phyloP scores from a whole-genome alignment of 2,888 invertebrate species.

The Deilephila elpenor region DNA sequence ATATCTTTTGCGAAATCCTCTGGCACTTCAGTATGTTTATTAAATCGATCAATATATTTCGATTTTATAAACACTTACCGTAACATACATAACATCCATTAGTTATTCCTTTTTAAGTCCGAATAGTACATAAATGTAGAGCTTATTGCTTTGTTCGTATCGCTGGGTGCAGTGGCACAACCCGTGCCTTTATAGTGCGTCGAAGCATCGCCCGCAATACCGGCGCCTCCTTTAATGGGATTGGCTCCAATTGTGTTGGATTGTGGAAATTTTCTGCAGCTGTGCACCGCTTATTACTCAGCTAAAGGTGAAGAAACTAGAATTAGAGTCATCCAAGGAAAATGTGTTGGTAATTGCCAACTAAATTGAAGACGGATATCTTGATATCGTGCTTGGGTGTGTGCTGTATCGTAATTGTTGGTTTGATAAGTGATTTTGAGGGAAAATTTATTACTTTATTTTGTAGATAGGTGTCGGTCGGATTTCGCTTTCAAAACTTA shows the following conservation, averaged over 20 bases:
- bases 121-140: not conserved
- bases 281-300: constrained; percentile 41
- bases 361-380: constrained; percentile 7
- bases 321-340: constrained; percentile 32
- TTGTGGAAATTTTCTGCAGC: constrained; percentile 49
- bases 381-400: not conserved
- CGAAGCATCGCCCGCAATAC: constrained; percentile 30
- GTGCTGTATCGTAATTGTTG: not conserved
- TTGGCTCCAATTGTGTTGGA: constrained; percentile 40
- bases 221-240: constrained; percentile 41
- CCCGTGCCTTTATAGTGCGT: constrained; percentile 22
- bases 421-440: not conserved
- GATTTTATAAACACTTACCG: not conserved
- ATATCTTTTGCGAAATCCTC: too few species aligned
- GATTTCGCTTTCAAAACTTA: too few species aligned
- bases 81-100: not conserved
- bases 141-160: constrained; percentile 10
- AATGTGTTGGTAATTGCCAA: constrained; percentile 21
- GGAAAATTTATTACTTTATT: too few species aligned
- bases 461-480: too few species aligned
- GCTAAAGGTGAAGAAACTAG: constrained; percentile 32
- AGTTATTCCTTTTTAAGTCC: not conserved
- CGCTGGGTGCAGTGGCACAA: constrained; percentile 22
- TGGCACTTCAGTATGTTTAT: too few species aligned
- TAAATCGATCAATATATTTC: too few species aligned